A percentile compares a stretch with the other conserved stretches of the same genome.
Evolutionary conservation across 2,113 vertebrate genomes (phyloP).

Genomic region (Panthera tigris): DNA sequence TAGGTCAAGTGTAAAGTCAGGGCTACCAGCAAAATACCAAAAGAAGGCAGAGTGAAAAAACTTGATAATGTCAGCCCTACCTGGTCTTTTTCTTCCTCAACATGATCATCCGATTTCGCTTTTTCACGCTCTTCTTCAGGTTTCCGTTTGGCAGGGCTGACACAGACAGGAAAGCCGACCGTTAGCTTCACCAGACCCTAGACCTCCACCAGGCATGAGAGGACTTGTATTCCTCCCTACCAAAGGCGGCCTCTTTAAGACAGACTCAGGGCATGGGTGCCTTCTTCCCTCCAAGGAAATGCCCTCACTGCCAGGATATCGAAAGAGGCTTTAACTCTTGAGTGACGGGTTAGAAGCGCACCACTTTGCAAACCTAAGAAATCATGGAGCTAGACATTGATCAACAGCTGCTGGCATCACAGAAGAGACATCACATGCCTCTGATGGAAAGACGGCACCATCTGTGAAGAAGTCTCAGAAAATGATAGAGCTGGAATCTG

Average conservation of each 20-base stretch:
- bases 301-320: not conserved
- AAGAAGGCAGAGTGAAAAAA: not conserved
- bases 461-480: not conserved
- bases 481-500: not conserved
- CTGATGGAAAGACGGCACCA: not conserved
- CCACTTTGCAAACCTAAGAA: not conserved
- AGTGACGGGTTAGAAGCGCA: not conserved
- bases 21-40: not conserved
- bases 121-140: constrained; percentile 40
- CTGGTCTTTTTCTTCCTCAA: constrained; percentile 67
- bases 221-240: not conserved
- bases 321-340: not conserved
- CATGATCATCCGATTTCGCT: not conserved
- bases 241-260: not conserved
- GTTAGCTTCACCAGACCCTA: not conserved
- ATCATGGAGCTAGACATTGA: not conserved
- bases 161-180: not conserved
- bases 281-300: not conserved
- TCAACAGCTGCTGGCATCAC: not conserved
- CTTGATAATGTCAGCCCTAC: not conserved
- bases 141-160: constrained; percentile 72
- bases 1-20: not conserved
- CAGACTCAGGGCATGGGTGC: not conserved
- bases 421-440: not conserved
- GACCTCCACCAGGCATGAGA: not conserved